Conservation (phyloP, 2,888 invertebrate species). For the Aphidius colemani region DNA sequence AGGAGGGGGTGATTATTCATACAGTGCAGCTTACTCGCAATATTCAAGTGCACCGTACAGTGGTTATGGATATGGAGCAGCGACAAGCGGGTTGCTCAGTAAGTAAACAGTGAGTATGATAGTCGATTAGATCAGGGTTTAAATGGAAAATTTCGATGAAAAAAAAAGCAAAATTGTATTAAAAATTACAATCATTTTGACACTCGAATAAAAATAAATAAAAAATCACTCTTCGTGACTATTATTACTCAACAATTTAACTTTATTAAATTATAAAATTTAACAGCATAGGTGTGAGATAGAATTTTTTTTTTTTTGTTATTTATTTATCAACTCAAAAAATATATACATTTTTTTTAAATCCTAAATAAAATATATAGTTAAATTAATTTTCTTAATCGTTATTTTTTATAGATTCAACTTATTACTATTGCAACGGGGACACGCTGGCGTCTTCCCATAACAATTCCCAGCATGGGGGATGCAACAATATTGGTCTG, state of each 20-base stretch:
- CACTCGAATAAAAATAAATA: neutral
- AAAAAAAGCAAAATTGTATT: slow-evolving; percentile 6
- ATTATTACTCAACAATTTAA: too few species aligned
- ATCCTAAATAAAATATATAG: too few species aligned
- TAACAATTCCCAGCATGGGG: slow-evolving; percentile 53
- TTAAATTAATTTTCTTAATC: neutral
- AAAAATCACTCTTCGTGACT: too few species aligned
- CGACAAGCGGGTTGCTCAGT: slow-evolving; percentile 73
- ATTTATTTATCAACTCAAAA: neutral
- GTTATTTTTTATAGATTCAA: slow-evolving; percentile 62
- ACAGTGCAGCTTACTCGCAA: slow-evolving; percentile 76
- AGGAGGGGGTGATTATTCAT: slow-evolving; percentile 75
- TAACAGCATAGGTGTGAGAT: neutral
- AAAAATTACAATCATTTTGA: neutral
- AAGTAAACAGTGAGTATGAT: slow-evolving; percentile 71
- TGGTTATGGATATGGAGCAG: slow-evolving; percentile 69
- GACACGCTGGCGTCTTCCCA: slow-evolving; percentile 60
- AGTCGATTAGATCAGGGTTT: slow-evolving; percentile 55
- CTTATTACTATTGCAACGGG: slow-evolving; percentile 69
- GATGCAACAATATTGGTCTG: slow-evolving; percentile 50
- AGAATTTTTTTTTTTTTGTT: slow-evolving; percentile 1
- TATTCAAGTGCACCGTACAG: slow-evolving; percentile 76
- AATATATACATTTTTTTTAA: too few species aligned
- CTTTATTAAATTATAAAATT: neutral
- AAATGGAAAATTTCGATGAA: slow-evolving; percentile 30